phyloP scores from a whole-genome alignment of 2,888 invertebrate genomes.

The Alsophila aescularia region DNA sequence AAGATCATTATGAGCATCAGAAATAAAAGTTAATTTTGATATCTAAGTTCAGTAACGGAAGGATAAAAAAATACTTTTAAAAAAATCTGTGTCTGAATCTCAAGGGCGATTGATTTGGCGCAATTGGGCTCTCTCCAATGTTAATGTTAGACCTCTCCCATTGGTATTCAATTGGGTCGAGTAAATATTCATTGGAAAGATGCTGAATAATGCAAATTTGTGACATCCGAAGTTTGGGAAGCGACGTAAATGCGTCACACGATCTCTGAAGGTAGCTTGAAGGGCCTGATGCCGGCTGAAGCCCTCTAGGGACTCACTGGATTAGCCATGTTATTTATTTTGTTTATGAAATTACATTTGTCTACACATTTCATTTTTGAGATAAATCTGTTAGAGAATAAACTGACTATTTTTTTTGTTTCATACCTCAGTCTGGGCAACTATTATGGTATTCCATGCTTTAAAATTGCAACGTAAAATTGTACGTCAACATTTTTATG shows the following conservation, averaged over 20 bases:
- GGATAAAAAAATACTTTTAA: too few relatives aligned
- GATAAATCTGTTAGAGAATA: too few relatives aligned
- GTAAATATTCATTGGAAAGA: conserved; percentile 58
- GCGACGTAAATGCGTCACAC: conserved; percentile 51
- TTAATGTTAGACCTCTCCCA: conserved; percentile 46
- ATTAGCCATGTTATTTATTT: conserved; percentile 13
- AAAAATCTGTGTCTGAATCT: conserved; percentile 31
- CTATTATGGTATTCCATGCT: too few relatives aligned
- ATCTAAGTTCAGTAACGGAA: too few relatives aligned
- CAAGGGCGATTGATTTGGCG: conserved; percentile 40
- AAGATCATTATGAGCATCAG: too few relatives aligned
- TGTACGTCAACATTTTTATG: too few relatives aligned
- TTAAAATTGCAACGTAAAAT: too few relatives aligned
- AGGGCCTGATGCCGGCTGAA: conserved; percentile 16
- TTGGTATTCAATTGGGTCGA: conserved; percentile 55
- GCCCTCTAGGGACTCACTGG: conserved; percentile 10
- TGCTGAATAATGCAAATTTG: conserved; percentile 58
- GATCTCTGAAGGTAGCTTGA: conserved; percentile 38
- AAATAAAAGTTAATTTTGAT: too few relatives aligned
- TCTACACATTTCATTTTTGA: background rate
- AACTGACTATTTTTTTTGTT: too few relatives aligned
- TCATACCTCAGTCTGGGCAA: too few relatives aligned
- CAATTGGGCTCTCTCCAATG: conserved; percentile 41
- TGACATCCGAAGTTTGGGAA: conserved; percentile 50
- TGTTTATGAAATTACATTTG: conserved; percentile 11